Base-by-base conservation (phyloP, 2,797 vertebrate species). In the Anguilla marmorata region DNA sequence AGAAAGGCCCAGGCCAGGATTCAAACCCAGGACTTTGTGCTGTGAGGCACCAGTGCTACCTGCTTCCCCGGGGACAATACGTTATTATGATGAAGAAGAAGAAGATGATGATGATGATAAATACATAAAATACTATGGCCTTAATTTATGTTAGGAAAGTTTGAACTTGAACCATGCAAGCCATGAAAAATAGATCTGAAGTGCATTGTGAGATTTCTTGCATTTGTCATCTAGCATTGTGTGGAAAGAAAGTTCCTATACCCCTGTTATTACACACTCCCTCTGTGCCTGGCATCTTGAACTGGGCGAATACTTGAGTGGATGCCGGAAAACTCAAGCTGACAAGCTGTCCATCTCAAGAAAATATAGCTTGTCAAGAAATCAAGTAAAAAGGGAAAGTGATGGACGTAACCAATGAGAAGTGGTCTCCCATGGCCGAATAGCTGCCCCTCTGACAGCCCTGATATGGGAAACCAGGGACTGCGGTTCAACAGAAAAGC, bases 401-500 rank as follows among this genome's bases (percentile, higher is more conserved):
- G 41, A 76, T 87, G 74, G 86, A 74, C 86, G 45, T 21, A 60
- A 83, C 27, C 37, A 45, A 56, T 41, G 50, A 24, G 79, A 72
- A 84, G 50, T 72, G 56, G 12, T 50, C 52, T 54, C 58, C 72
- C 50, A 80, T 72, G 85, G 85, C 37, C 52, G 85, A 45, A 54
- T 69, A 87, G 56, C 48, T 19, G 82, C 50, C 58, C 86, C 85
- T 86, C 60, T 83, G 27, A 90, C 60, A 72, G 48, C 74, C 84
- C 74, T 72, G 52, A 86, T 54, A 85, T 21, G 21, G 30, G 60
- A 41, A 87, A 69, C 92, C 87, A 66, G 90, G 91, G 95, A 94
- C 91, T 91, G 85, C 92, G 91, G 93, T 94, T 95, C 93, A 88
- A 92, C 90, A 83, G 91, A 94, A 94, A 94, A 95, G 93, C 92